A percentile compares a stretch with the other conserved stretches of the same genome.
Conservation (phyloP, 2,888 invertebrate species). For the Agrochola circellaris region DNA sequence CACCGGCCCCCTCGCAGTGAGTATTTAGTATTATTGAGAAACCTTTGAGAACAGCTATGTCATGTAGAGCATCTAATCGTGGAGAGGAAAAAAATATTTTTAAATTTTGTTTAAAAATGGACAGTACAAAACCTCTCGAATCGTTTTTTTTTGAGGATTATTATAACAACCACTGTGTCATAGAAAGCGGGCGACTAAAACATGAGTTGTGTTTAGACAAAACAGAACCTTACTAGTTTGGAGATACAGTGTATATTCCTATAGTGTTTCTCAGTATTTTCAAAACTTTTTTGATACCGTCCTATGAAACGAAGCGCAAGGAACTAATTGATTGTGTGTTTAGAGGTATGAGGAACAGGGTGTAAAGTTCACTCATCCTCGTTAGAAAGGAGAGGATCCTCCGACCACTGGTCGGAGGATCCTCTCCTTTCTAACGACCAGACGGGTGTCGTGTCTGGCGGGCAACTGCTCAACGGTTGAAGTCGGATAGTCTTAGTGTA, state of each 20-base stretch:
- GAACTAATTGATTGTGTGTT: not conserved
- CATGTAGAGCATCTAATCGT: not conserved
- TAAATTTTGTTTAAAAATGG: too few relatives aligned
- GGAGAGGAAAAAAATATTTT: too few relatives aligned
- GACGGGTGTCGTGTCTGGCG: too few relatives aligned
- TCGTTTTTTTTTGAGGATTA: not conserved
- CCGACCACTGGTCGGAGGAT: too few relatives aligned
- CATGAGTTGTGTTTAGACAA: not conserved
- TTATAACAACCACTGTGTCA: not conserved
- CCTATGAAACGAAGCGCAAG: not conserved
- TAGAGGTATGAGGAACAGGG: too few relatives aligned
- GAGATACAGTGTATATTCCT: not conserved
- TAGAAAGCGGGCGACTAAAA: not conserved
- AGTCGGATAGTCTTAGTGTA: too few relatives aligned
- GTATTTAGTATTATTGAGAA: slow-evolving; percentile 61
- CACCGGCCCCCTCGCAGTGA: slow-evolving; percentile 85
- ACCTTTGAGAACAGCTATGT: not conserved
- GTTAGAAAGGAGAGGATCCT: too few relatives aligned
- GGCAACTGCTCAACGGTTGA: too few relatives aligned
- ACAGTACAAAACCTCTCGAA: not conserved
- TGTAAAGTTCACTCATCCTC: too few relatives aligned
- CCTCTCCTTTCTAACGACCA: too few relatives aligned
- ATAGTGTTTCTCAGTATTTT: not conserved
- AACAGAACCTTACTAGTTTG: not conserved
- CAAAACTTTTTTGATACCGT: not conserved